Evolutionary conservation across 2,888 invertebrate genomes (phyloP).

Genomic region (Pristionchus arcanus): DNA sequence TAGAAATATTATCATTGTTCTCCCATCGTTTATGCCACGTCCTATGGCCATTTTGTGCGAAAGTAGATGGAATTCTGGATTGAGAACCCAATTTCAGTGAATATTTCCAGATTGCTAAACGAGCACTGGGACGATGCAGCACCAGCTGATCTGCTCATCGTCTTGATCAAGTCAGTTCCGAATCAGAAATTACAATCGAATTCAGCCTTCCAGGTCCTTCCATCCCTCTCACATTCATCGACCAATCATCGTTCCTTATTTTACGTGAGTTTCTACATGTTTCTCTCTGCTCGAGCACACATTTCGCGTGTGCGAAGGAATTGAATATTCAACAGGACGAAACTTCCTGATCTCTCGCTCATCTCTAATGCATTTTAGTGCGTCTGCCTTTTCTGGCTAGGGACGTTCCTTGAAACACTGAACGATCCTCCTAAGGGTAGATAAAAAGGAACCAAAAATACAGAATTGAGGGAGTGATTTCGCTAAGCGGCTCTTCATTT

Average conservation of each 20-base stretch:
- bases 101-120: not conserved
- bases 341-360: not conserved
- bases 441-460: not conserved
- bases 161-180: not conserved
- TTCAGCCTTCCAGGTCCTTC: not conserved
- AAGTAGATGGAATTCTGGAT: not conserved
- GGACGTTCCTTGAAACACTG: too few species aligned
- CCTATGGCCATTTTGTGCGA: too few species aligned
- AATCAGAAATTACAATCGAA: not conserved
- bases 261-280: slow-evolving; percentile 18
- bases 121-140: slow-evolving; percentile 52
- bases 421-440: too few species aligned
- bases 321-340: not conserved
- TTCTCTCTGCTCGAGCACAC: not conserved
- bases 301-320: not conserved
- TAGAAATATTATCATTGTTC: too few species aligned
- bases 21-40: too few species aligned
- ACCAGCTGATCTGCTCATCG: slow-evolving; percentile 41
- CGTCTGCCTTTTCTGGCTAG: not conserved
- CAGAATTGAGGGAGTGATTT: not conserved
- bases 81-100: not conserved
- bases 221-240: slow-evolving; percentile 51
- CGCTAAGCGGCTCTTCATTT: not conserved
- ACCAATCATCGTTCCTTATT: slow-evolving; percentile 41
- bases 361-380: not conserved